A percentile compares a stretch with the other conserved stretches of the same genome.
Evolutionary conservation across 2,113 vertebrate species (phyloP).

Genomic region (Cnemophilus loriae): DNA sequence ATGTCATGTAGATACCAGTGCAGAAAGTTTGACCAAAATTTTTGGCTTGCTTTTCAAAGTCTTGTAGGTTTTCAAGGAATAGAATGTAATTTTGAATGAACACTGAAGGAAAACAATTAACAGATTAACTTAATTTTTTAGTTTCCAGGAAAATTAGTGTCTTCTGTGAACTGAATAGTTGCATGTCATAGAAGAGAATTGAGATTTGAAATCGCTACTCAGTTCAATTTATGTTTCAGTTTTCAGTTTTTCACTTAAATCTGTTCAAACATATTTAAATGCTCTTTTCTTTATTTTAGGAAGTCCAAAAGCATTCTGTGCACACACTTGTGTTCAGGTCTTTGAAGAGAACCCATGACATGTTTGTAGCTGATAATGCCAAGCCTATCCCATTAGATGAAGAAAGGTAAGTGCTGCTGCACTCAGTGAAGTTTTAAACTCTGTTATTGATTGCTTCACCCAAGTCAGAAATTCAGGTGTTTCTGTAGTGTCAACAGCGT

Average conservation of each 20-base stretch:
- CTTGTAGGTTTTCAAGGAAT: not conserved
- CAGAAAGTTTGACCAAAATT: not conserved
- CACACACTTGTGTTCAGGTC: constrained; percentile 97
- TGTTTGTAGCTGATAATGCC: constrained; percentile 97
- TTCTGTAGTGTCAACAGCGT: not conserved
- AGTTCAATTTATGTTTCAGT: not conserved
- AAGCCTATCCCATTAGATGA: constrained; percentile 87
- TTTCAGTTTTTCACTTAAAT: not conserved
- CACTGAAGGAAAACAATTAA: not conserved
- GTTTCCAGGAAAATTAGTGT: not conserved
- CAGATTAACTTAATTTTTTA: not conserved
- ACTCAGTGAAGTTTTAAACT: not conserved
- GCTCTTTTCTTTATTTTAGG: constrained; percentile 65
- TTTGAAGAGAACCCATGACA: constrained; percentile 95
- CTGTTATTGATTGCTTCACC: not conserved
- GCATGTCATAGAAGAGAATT: not conserved
- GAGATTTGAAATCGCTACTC: not conserved
- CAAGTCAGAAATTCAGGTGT: not conserved
- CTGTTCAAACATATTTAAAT: not conserved
- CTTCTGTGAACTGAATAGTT: not conserved
- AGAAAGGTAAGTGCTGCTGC: constrained; percentile 75
- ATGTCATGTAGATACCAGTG: not conserved
- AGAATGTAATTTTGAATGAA: not conserved
- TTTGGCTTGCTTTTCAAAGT: not conserved
- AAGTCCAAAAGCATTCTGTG: constrained; percentile 97